Evolutionary conservation across 2,797 vertebrate genomes (phyloP), one percentile per base, ranked within the genome.

Genomic region (Phoxinus dragarum): DNA sequence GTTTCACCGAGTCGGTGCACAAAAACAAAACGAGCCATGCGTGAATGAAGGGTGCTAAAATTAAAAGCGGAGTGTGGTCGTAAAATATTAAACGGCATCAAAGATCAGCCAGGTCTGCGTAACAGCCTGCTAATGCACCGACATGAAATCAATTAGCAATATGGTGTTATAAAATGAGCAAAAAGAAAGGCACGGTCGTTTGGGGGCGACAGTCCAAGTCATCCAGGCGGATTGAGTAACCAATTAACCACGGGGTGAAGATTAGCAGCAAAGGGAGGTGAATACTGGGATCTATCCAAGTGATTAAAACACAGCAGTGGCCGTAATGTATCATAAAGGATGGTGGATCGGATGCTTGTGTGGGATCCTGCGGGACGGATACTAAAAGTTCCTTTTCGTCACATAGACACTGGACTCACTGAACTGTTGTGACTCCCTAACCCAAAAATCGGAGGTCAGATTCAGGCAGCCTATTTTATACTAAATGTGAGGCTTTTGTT

Each of bases 81-180:
- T 95, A 68, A 95, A 95, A 94, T 93, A 95, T 95, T 95, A 81
- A 96, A 91, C 82, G 19, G 69, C 69, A 42, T 59, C 84, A 86
- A 86, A 87, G 87, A 93, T 88, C 90, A 88, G 90, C 92, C 87
- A 89, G 88, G 91, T 92, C 91, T 89, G 89, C 87, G 91, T 92
- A 92, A 92, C 94, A 94, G 94, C 94, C 93, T 93, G 93, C 89
- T 93, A 85, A 94, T 91, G 92, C 88, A 34, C 72, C 44, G 89
- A 92, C 94, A 92, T 88, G 90, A 92, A 94, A 92, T 92, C 93
- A 94, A 95, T 95, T 94, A 94, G 94, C 27, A 36, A 88, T 91
- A 94, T 94, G 92, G 91, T 89, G 86, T 89, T 90, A 89, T 91
- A 88, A 85, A 89, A 92, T 78, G 80, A 89, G 88, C 89, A 88